phyloP scores from a whole-genome alignment of 2,888 invertebrate species.

The Oscheius onirici region DNA sequence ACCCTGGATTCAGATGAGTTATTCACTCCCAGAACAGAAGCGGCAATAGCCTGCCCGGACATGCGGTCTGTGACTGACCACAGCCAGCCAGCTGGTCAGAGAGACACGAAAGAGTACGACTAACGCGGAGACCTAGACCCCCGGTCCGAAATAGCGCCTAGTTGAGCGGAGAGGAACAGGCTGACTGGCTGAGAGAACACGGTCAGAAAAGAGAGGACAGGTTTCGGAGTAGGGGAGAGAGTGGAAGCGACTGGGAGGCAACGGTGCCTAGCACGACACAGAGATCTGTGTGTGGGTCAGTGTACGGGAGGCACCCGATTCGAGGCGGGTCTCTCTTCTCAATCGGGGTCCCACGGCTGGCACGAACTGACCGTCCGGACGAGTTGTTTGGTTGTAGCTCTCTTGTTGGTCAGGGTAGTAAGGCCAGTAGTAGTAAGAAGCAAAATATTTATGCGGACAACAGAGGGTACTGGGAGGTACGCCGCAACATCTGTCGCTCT shows the following conservation, averaged over 20 bases:
- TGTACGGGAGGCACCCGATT: slow-evolving; percentile 18
- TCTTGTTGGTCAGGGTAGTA: slow-evolving; percentile 1
- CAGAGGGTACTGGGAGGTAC: not conserved
- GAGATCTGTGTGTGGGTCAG: slow-evolving; percentile 26
- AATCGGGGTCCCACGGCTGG: slow-evolving; percentile 29
- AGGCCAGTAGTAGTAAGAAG: not conserved
- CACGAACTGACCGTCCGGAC: slow-evolving; percentile 3
- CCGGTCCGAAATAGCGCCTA: slow-evolving; percentile 15
- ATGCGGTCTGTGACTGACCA: slow-evolving; percentile 26
- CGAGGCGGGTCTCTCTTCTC: slow-evolving; percentile 1
- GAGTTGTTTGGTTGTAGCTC: no score
- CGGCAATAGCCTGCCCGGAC: slow-evolving; percentile 28
- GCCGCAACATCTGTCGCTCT: not conserved
- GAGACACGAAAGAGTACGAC: slow-evolving; percentile 19
- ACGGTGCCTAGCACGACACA: slow-evolving; percentile 31
- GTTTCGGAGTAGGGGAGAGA: slow-evolving; percentile 15
- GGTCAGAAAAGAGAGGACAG: not conserved
- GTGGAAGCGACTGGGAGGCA: slow-evolving; percentile 7
- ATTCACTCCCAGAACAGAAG: slow-evolving; percentile 20
- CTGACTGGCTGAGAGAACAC: not conserved
- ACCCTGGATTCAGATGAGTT: no score
- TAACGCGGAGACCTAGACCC: slow-evolving; percentile 7
- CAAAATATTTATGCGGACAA: not conserved
- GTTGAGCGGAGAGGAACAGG: slow-evolving; percentile 3
- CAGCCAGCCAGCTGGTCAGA: slow-evolving; percentile 26